Evolutionary conservation across 2,797 vertebrate genomes (phyloP).

Genomic region (Tauraco hartlaubi): DNA sequence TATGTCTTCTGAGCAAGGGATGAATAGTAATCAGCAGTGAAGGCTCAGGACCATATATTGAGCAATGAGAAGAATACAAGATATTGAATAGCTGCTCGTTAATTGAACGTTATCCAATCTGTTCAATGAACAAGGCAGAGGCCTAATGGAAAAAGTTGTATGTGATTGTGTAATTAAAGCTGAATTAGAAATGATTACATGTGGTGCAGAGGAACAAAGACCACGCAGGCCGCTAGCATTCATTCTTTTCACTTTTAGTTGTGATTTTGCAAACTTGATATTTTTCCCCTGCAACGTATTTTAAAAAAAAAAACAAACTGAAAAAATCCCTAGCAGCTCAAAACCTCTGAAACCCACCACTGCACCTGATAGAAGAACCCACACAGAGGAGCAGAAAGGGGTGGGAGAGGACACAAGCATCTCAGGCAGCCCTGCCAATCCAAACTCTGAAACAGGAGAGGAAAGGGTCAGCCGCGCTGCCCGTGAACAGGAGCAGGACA

Average conservation of each 20-base stretch:
- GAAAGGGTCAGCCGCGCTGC: background rate
- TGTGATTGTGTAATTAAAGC: constrained; percentile 23
- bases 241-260: background rate
- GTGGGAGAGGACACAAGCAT: background rate
- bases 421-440: background rate
- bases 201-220: background rate
- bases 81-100: constrained; percentile 47
- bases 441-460: background rate
- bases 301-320: background rate
- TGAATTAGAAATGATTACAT: constrained; percentile 37
- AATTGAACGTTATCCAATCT: constrained; percentile 36
- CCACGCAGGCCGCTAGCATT: background rate
- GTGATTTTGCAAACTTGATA: background rate
- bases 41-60: constrained; percentile 9
- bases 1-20: constrained; percentile 22
- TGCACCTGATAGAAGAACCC: background rate
- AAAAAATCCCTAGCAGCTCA: background rate
- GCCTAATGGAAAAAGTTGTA: constrained; percentile 19
- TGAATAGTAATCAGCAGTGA: constrained; percentile 47
- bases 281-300: background rate
- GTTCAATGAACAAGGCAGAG: constrained; percentile 39
- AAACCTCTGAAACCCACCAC: background rate
- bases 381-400: background rate
- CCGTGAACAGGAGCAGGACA: background rate
- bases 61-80: constrained; percentile 31